Percentiles rank a stretch among this genome's conserved stretches.
These are phyloP conservation scores for Pemphigus obesinymphae DNA, from an alignment of 1,140 invertebrate species.

Conservation along the genomic window DNA sequence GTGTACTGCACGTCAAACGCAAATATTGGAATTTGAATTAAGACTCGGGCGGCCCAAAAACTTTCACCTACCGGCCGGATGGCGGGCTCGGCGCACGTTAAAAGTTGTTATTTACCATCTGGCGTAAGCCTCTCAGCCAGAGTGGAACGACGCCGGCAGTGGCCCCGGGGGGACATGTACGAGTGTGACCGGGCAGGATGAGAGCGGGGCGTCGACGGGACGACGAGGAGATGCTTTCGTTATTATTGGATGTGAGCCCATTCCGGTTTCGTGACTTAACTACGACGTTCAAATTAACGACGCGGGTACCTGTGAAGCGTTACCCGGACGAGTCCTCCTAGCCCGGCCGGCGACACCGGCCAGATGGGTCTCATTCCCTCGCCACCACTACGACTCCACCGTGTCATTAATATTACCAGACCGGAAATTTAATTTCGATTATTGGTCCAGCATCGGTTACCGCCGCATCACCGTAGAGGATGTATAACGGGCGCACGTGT, in stretches of 20 bases:
- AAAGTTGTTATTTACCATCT: not conserved
- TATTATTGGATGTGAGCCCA: slow-evolving; percentile 3
- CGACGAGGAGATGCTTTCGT: not conserved
- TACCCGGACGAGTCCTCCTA: not conserved
- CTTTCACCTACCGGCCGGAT: not conserved
- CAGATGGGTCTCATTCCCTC: not conserved
- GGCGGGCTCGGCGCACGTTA: not conserved
- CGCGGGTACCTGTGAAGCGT: not conserved
- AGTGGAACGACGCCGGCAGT: not conserved
- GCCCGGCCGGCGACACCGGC: too few relatives aligned
- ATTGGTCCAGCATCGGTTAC: not conserved
- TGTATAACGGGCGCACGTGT: not conserved
- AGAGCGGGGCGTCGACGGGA: not conserved
- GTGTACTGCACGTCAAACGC: not conserved
- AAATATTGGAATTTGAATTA: not conserved
- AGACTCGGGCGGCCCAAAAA: not conserved
- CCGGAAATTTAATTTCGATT: slow-evolving; percentile 36
- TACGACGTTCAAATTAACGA: slow-evolving; percentile 19
- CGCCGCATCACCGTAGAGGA: not conserved
- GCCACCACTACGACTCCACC: not conserved
- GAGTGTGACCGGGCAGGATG: not conserved
- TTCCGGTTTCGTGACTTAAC: slow-evolving; percentile 15
- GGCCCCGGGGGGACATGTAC: not conserved
- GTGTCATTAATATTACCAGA: not conserved
- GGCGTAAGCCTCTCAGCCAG: too few relatives aligned